These are phyloP conservation scores for Pinctada fucata DNA, from an alignment of 2,888 invertebrate species.

Conservation along the genomic window DNA sequence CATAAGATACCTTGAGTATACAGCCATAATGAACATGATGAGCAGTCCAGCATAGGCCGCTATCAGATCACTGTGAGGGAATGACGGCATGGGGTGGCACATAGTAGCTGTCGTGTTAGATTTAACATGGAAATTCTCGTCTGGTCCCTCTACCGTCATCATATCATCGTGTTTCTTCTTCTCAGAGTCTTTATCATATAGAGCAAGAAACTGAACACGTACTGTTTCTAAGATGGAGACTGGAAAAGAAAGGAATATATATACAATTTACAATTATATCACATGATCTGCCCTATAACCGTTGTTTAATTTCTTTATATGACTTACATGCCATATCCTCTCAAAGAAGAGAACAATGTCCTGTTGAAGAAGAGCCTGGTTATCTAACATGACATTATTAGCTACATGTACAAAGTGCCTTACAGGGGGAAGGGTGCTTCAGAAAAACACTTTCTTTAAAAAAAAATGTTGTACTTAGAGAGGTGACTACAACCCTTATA, in stretches of 20 bases:
- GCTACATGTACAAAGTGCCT: too few species aligned
- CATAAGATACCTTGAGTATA: slow-evolving; percentile 74
- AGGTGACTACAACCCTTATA: too few species aligned
- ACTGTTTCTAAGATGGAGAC: not conserved
- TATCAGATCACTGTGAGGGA: slow-evolving; percentile 71
- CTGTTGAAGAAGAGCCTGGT: too few species aligned
- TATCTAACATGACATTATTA: too few species aligned
- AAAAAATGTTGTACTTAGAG: too few species aligned
- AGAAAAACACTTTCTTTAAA: too few species aligned
- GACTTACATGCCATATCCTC: too few species aligned
- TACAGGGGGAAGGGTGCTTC: too few species aligned
- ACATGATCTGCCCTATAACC: too few species aligned
- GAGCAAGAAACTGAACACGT: not conserved
- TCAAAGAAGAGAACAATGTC: too few species aligned
- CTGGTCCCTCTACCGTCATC: slow-evolving; percentile 49
- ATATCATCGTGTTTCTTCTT: slow-evolving; percentile 28
- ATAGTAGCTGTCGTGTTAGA: slow-evolving; percentile 41
- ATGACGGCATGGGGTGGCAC: slow-evolving; percentile 65
- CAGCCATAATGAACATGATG: slow-evolving; percentile 76
- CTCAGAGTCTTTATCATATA: not conserved
- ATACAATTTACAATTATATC: too few species aligned
- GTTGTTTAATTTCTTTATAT: too few species aligned
- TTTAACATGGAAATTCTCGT: slow-evolving; percentile 42
- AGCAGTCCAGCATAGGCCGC: slow-evolving; percentile 77
- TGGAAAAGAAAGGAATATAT: not conserved